Evolutionary conservation across 2,113 vertebrate species (phyloP), one percentile per base, ranked within the genome.

Genomic region (Zapornia atra): DNA sequence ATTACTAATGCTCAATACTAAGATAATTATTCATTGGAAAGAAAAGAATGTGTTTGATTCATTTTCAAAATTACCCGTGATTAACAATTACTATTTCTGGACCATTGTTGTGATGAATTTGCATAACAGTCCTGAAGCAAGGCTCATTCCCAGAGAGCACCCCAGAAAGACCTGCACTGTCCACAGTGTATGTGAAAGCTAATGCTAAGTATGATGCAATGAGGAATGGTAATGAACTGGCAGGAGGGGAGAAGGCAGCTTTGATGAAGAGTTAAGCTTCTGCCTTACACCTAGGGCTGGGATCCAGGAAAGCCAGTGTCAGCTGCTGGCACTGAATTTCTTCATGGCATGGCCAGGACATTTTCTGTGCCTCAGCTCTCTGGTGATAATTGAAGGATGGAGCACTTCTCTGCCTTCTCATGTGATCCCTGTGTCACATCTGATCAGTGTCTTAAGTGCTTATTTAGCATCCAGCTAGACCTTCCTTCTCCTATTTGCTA

Each of bases 21-120:
- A 81, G 18, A 87, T 68, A 91, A 90, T 46, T 42, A 61, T 82
- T 87, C 44, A 44, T 12, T 96, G 59, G 71, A 92, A 90, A 84
- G 50, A 78, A 65, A 69, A 86, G 22, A 92, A 79, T 24, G 56
- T 17, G 33, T 42, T 85, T 76, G 73, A 91, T 96, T 92, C 50
- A 91, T 91, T 97, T 91, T 69, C 91, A 44, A 87, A 95, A 95
- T 79, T 76, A 61, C 20, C 12, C n/a, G 8, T 69, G 65, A 96
- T 95, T 89, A 82, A 95, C 33, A 57, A 89, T 85, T 91, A 53
- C 54, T 93, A 63, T 88, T 92, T 87, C 69, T 92, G 72, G 76
- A 93, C 90, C 46, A 26, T 5, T 79, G 29, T 70, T 89, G 51
- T 63, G 54, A 64, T 20, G 14, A 81, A 79, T 90, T 87, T 90